phyloP scores from a whole-genome alignment of 2,797 vertebrate species.

The Melanotaenia pygmaea region DNA sequence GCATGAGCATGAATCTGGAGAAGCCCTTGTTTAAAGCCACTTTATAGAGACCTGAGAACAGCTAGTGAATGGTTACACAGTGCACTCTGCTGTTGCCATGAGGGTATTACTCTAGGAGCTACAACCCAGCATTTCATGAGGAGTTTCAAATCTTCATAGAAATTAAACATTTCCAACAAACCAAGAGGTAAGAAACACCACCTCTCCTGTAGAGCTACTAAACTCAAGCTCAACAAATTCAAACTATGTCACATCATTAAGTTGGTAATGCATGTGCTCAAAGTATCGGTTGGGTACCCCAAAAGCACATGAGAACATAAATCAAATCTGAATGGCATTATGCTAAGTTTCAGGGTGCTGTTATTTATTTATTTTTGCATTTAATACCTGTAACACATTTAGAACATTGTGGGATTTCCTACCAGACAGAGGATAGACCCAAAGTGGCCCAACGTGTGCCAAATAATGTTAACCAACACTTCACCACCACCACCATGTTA shows the following conservation, averaged over 20 bases:
- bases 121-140: neutral
- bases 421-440: neutral
- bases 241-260: neutral
- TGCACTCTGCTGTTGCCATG: constrained; percentile 51
- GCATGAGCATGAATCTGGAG: constrained; percentile 5
- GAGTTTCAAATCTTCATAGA: neutral
- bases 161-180: neutral
- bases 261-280: neutral
- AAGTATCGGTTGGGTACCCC: neutral
- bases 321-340: neutral
- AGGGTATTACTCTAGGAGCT: neutral
- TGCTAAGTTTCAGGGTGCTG: neutral
- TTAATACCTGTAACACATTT: too few species aligned
- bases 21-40: neutral
- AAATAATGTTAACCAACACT: too few species aligned
- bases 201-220: neutral
- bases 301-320: neutral
- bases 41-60: neutral
- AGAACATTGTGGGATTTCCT: too few species aligned
- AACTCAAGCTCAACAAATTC: neutral
- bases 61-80: constrained; percentile 37
- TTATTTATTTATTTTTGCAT: neutral
- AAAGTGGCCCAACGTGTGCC: neutral
- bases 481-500: too few species aligned
- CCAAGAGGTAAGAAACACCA: neutral